Conservation (phyloP, 1,140 invertebrate species). For the Orchesella cincta region DNA sequence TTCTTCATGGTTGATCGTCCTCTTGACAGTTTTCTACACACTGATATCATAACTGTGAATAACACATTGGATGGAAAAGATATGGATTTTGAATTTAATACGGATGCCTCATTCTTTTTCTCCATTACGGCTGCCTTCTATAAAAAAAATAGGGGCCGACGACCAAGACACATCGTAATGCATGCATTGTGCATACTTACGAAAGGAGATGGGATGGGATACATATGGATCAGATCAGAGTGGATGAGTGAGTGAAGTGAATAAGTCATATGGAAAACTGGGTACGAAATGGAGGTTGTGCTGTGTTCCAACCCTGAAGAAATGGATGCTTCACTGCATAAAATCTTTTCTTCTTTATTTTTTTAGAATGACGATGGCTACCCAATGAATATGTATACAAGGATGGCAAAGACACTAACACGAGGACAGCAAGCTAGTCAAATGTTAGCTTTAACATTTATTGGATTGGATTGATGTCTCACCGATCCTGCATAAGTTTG, state of each 20-base stretch:
- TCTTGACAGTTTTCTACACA: slow-evolving; percentile 11
- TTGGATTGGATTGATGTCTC: not conserved
- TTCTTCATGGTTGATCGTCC: slow-evolving; percentile 26
- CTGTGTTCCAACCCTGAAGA: not conserved
- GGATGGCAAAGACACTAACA: no score
- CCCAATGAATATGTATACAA: not conserved
- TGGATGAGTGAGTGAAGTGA: not conserved
- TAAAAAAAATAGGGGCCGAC: not conserved
- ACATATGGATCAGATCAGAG: not conserved
- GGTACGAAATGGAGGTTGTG: not conserved
- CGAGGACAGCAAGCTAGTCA: no score
- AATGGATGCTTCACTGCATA: not conserved
- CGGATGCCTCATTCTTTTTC: not conserved
- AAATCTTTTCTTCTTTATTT: not conserved
- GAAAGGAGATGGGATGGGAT: not conserved
- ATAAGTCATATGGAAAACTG: not conserved
- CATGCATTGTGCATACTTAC: not conserved
- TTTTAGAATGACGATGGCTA: not conserved
- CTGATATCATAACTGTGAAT: not conserved
- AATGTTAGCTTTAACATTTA: not conserved
- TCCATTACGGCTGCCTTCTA: not conserved
- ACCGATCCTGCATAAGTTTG: no score
- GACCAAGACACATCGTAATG: not conserved
- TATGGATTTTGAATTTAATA: not conserved
- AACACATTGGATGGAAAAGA: slow-evolving; percentile 7